Evolutionary conservation across 2,113 vertebrate species (phyloP).

Genomic region (Semicossyphus pulcher): DNA sequence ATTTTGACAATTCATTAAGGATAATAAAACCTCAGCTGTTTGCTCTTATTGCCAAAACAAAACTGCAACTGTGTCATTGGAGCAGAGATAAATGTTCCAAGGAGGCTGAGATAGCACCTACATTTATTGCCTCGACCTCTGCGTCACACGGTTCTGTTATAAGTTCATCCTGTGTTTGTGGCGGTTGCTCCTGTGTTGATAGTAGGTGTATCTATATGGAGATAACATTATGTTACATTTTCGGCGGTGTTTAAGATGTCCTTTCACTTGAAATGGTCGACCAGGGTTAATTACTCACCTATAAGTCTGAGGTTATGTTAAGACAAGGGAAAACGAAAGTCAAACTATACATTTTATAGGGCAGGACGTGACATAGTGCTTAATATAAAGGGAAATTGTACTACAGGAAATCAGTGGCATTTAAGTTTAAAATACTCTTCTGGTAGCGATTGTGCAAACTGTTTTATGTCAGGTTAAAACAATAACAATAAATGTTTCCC

Average conservation of each 20-base stretch:
- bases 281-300: background rate
- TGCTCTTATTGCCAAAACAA: slow-evolving; percentile 6
- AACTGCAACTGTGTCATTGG: background rate
- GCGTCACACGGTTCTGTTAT: background rate
- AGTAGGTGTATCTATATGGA: background rate
- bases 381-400: background rate
- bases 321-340: background rate
- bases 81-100: background rate
- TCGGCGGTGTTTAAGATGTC: background rate
- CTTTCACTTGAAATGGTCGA: background rate
- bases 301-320: background rate
- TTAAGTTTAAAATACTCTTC: background rate
- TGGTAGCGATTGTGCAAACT: too few species aligned
- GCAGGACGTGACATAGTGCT: background rate
- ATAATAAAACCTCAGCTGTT: slow-evolving; percentile 12
- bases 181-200: slow-evolving; percentile 18
- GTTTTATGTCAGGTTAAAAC: slow-evolving; percentile 7
- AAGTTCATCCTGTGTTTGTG: background rate
- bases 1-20: background rate
- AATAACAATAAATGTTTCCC: slow-evolving; percentile 27
- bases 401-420: too few species aligned
- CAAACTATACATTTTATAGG: background rate
- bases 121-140: slow-evolving; percentile 13
- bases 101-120: background rate
- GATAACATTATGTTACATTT: slow-evolving; percentile 12